These are phyloP conservation scores for Caenorhabditis parvicauda DNA, from an alignment of 2,888 invertebrate genomes.

Conservation along the genomic window DNA sequence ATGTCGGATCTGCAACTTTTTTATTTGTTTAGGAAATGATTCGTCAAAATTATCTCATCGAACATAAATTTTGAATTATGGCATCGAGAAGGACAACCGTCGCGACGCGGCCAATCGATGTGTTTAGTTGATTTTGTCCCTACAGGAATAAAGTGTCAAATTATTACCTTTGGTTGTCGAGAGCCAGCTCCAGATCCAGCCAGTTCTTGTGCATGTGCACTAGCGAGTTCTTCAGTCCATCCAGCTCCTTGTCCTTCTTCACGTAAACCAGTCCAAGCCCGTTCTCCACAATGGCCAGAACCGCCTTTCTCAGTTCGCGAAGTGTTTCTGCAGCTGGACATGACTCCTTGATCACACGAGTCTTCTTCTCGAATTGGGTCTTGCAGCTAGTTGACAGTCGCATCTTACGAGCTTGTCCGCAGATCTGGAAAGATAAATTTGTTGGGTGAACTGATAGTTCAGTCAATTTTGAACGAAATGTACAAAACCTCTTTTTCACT, in stretches of 20 bases:
- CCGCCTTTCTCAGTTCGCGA: slow-evolving; percentile 19
- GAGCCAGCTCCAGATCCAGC: slow-evolving; percentile 15
- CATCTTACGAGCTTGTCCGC: slow-evolving; percentile 21
- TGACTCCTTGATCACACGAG: neutral
- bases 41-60: too few species aligned
- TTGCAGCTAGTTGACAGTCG: slow-evolving; percentile 13
- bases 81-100: too few species aligned
- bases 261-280: slow-evolving; percentile 27
- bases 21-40: too few species aligned
- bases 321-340: too few species aligned
- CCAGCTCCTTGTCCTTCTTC: slow-evolving; percentile 11
- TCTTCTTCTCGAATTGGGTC: slow-evolving; percentile 21
- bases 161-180: slow-evolving; percentile 23
- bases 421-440: slow-evolving; percentile 1
- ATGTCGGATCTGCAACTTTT: too few species aligned
- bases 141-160: too few species aligned
- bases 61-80: too few species aligned
- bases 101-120: too few species aligned
- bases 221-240: slow-evolving; percentile 12
- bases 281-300: slow-evolving; percentile 21
- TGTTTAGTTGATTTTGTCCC: too few species aligned
- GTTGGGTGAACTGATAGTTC: too few species aligned
- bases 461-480: neutral
- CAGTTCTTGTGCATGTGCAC: slow-evolving; percentile 19
- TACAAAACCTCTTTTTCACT: too few species aligned